Percentiles rank a stretch among this genome's conserved stretches.
These are phyloP conservation scores for Drosophila novamexicana DNA, from an alignment of 1,140 invertebrate species.

Conservation along the genomic window DNA sequence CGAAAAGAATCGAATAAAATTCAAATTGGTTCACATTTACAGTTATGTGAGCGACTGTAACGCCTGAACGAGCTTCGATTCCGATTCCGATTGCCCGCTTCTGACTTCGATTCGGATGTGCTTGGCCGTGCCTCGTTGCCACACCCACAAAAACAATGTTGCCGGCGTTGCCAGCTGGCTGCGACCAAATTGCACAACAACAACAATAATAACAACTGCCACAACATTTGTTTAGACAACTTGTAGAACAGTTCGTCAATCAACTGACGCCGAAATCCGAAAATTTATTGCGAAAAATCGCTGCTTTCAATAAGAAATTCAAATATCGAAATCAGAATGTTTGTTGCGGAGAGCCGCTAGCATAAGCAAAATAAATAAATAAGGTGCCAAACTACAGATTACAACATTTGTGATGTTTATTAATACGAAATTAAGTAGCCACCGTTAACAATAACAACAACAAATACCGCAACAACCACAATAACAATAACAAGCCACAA, in stretches of 20 bases:
- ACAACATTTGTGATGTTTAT: slow-evolving; percentile 81
- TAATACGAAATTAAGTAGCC: slow-evolving; percentile 81
- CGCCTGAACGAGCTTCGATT: slow-evolving; percentile 40
- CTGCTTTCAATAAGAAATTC: slow-evolving; percentile 48
- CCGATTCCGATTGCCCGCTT: background rate
- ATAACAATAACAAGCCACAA: slow-evolving; percentile 12
- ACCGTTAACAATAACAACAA: slow-evolving; percentile 65
- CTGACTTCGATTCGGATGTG: background rate
- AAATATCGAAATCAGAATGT: slow-evolving; percentile 39
- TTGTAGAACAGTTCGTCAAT: slow-evolving; percentile 63
- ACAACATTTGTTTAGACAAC: slow-evolving; percentile 69
- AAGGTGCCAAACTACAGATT: slow-evolving; percentile 73
- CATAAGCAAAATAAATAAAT: slow-evolving; percentile 75
- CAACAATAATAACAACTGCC: slow-evolving; percentile 30
- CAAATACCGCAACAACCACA: slow-evolving; percentile 12
- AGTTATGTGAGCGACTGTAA: slow-evolving; percentile 50
- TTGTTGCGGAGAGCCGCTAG: slow-evolving; percentile 28
- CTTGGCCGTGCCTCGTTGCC: slow-evolving; percentile 36
- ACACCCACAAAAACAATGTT: slow-evolving; percentile 43
- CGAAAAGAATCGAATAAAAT: slow-evolving; percentile 27
- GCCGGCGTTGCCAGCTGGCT: slow-evolving; percentile 27
- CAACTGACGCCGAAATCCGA: slow-evolving; percentile 53
- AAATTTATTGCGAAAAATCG: slow-evolving; percentile 64
- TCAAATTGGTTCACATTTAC: slow-evolving; percentile 66
- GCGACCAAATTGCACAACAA: slow-evolving; percentile 44